Conservation (phyloP, 2,888 invertebrate species). For the Strigamia transsilvanica region DNA sequence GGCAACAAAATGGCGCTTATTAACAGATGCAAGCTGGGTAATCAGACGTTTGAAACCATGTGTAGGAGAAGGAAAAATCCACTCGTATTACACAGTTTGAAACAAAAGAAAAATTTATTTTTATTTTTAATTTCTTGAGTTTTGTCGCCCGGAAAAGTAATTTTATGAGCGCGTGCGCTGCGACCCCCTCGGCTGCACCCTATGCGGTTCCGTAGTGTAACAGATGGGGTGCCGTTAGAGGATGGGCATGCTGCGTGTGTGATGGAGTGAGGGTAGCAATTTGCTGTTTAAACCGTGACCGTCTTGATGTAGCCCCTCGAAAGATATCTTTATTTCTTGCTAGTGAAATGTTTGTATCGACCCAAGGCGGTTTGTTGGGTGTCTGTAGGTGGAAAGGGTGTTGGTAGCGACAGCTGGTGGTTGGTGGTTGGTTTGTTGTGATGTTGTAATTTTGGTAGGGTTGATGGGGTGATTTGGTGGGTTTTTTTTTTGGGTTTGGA, state of each 20-base stretch:
- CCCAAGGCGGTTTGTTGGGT: background rate
- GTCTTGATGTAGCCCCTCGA: background rate
- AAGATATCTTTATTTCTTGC: conserved; percentile 8
- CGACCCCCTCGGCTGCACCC: background rate
- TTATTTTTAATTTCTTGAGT: no score
- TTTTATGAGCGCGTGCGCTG: background rate
- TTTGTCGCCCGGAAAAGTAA: background rate
- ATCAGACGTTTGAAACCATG: background rate
- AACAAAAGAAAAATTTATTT: background rate
- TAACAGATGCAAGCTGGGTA: background rate
- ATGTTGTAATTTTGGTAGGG: background rate
- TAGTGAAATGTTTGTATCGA: background rate
- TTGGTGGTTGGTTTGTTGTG: background rate
- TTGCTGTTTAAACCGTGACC: conserved; percentile 8
- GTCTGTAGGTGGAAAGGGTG: background rate
- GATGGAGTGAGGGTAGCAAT: conserved; percentile 3
- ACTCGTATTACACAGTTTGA: background rate
- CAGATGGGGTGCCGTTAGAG: background rate
- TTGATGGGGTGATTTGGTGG: background rate
- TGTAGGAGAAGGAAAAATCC: background rate
- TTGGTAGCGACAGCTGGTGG: conserved; percentile 1
- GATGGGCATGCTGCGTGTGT: background rate
- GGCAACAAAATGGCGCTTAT: background rate
- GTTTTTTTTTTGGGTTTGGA: no score
- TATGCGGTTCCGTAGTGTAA: background rate